Evolutionary conservation across 2,888 invertebrate genomes (phyloP), one percentile per base, ranked within the genome.

Genomic region (Euplexia lucipara): DNA sequence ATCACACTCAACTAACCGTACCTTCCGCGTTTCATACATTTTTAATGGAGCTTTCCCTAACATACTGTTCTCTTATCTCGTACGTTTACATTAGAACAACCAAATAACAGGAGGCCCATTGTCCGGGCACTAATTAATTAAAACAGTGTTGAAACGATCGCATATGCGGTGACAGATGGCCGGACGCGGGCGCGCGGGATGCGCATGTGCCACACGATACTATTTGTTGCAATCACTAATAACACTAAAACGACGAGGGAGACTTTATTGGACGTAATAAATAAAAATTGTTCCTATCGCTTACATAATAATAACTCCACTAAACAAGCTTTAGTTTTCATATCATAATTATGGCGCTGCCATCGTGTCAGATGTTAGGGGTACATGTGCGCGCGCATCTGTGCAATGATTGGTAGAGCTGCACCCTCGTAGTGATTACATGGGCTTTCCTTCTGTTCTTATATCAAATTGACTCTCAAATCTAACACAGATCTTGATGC

Each of bases 111-210:
- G 83, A 81, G 84, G 83, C 82, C 87, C 86, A 90, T 94, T 92
- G 92, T 92, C 81, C 86, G 85, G 83, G 80, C 84, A 79, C 88
- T 94, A 93, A 94, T 94, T 89, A 94, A 95, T 94, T 94, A 94
- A 92, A 93, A 93, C 90, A 90, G 87, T 91, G 90, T 92, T 87
- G 88, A 91, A 93, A 91, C 86, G 79, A 87, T 88, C 91, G 84
- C 94, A 95, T 92, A 94, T 94, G 93, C 85, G 90, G 86, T 91
- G 93, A 92, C 95, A 95, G 95, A 95, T 95, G 95, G 94, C 92
- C 92, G 92, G 90, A 91, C 93, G 92, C 92, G 86, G 75, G 88
- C 79, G 66, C 70, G 85, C 88, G 88, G 90, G 88, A 91, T 92
- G 90, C 83, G 89, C 89, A 88, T 92, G 89, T 89, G 91, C 88